Evolutionary conservation across 2,797 vertebrate genomes (phyloP), one percentile per base, ranked within the genome.

Genomic region (Zalophus californianus): DNA sequence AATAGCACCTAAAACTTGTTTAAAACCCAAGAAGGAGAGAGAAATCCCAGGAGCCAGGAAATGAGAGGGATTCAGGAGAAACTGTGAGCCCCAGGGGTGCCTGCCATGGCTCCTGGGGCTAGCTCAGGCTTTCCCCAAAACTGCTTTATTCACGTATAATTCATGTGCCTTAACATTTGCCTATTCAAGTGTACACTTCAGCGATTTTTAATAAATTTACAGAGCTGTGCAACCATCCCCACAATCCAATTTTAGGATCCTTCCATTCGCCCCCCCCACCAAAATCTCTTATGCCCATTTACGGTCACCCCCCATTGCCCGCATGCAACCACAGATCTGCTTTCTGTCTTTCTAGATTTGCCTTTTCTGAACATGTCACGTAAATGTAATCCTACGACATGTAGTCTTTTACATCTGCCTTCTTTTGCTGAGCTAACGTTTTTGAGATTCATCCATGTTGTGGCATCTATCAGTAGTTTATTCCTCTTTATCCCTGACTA

Each of bases 141-240:
- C 38, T 60, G 41, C 32, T 85, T 85, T 48, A 72, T 84, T 54
- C 25, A 14, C 41, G 13, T 90, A n/a, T 84, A 78, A 89, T 91
- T 91, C 80, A 60, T 35, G 50, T 70, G 83, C 56, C 48, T 13
- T 70, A 27, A 94, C 75, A 66, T 38, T 87, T 58, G 60, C 32
- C 83, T 86, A 9, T 68, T 86, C 64, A 62, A 50, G 14, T 52
- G 25, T 16, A 89, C 27, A 38, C 54, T 41, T 82, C 64, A 41
- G 0, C 78, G 78, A 23, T 25, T 87, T 79, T 84, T 64, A 86
- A 56, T 75, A 66, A 75, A 86, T 54, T 54, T 85, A 83, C 72
- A 82, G 90, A 96, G 62, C 75, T 90, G 27, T n/a, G 52, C 48
- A 77, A 20, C 86, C n/a, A 50, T 93, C 54, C 10, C 86, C 52